A percentile compares a stretch with the other conserved stretches of the same genome.
These are phyloP conservation scores for Cheiracanthium punctorium DNA, from an alignment of 2,888 invertebrate genomes.

Conservation along the genomic window DNA sequence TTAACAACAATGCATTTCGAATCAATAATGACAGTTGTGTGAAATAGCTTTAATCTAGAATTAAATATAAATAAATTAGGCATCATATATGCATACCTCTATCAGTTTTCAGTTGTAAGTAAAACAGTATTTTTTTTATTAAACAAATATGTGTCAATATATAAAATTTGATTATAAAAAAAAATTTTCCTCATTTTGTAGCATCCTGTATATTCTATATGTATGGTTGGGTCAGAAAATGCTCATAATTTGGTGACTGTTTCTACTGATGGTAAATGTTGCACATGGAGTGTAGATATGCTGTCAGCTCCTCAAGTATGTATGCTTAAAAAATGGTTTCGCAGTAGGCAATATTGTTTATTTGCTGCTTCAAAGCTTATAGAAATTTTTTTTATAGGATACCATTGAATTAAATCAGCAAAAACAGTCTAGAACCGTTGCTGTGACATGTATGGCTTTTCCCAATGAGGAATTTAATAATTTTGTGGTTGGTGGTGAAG, in stretches of 20 bases:
- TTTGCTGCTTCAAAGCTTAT: not conserved
- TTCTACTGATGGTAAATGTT: constrained; percentile 97
- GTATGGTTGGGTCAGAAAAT: constrained; percentile 97
- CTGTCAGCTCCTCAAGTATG: constrained; percentile 89
- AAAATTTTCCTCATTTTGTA: constrained; percentile 74
- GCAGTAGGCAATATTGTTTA: too few relatives aligned
- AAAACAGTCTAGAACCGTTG: constrained; percentile 91
- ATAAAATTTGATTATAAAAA: too few relatives aligned
- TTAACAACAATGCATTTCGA: too few relatives aligned
- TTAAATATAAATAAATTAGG: too few relatives aligned
- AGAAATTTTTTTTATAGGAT: constrained; percentile 80
- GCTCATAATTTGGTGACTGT: constrained; percentile 98
- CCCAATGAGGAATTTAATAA: constrained; percentile 97
- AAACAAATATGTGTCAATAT: too few relatives aligned
- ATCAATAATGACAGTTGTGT: too few relatives aligned
- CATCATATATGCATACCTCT: too few relatives aligned
- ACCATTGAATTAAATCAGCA: constrained; percentile 90
- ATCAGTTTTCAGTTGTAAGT: too few relatives aligned
- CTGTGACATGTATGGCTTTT: constrained; percentile 93
- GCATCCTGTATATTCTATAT: constrained; percentile 98
- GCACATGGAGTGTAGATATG: constrained; percentile 99
- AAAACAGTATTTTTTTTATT: too few relatives aligned
- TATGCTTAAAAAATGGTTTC: too few relatives aligned
- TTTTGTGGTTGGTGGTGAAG: constrained; percentile 96
- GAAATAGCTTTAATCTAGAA: too few relatives aligned